Conservation (phyloP, 2,888 invertebrate species). For the Dicyrtomina minuta region DNA sequence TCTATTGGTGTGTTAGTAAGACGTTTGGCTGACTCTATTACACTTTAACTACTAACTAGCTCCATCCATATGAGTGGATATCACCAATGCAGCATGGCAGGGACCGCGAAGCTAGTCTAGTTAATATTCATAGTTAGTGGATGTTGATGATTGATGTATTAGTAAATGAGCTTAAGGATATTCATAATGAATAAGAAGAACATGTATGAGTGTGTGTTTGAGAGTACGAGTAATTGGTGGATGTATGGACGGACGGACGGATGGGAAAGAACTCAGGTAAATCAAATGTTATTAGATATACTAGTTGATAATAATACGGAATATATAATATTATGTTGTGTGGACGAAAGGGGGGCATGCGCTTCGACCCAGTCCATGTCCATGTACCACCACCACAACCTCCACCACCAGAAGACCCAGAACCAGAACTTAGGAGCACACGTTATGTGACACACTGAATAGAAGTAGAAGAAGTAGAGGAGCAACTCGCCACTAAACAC, state of each 20-base stretch:
- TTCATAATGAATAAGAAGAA: neutral
- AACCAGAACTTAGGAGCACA: too few relatives aligned
- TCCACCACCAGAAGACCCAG: too few relatives aligned
- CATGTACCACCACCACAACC: neutral
- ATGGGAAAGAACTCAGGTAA: constrained; percentile 9
- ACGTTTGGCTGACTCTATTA: neutral
- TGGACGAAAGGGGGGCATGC: constrained; percentile 14
- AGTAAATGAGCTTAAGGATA: constrained; percentile 5
- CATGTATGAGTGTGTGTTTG: neutral
- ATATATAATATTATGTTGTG: neutral
- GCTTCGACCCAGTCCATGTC: constrained; percentile 5
- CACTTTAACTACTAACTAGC: neutral
- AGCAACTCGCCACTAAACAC: too few relatives aligned
- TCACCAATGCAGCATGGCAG: neutral
- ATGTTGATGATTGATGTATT: neutral
- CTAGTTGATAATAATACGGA: neutral
- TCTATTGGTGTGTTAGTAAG: neutral
- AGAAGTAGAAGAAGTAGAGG: too few relatives aligned
- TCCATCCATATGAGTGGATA: neutral
- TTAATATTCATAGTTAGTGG: neutral
- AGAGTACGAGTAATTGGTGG: neutral
- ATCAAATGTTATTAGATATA: constrained; percentile 22
- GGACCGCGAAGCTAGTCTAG: too few relatives aligned
- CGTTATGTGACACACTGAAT: too few relatives aligned
- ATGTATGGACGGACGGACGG: neutral